Percentiles rank a stretch among this genome's conserved stretches.
Evolutionary conservation across 2,113 vertebrate genomes (phyloP).

Genomic region (Petromus typicus): DNA sequence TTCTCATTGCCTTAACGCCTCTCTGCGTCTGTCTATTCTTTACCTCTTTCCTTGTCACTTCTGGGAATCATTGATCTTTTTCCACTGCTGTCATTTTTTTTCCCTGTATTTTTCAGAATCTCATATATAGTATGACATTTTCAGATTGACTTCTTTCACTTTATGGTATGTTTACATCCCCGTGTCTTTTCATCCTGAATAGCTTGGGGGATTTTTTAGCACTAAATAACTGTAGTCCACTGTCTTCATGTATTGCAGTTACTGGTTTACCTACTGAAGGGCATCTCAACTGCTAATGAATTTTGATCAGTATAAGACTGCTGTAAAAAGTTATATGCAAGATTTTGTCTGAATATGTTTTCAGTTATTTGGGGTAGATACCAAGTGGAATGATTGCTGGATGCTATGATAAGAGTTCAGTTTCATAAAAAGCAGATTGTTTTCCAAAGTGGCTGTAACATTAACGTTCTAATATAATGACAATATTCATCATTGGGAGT

Average conservation of each 20-base stretch:
- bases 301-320: neutral
- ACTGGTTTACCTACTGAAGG: neutral
- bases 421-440: neutral
- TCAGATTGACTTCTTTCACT: neutral
- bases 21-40: neutral
- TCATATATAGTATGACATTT: neutral
- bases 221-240: neutral
- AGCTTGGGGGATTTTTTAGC: neutral
- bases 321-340: neutral
- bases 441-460: neutral
- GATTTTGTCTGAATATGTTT: neutral
- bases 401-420: neutral
- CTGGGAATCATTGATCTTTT: no score
- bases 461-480: neutral
- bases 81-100: neutral
- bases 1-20: neutral
- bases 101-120: neutral
- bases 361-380: neutral
- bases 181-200: no score
- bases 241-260: neutral
- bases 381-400: neutral
- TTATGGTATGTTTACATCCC: neutral
- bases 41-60: neutral
- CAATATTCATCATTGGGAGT: neutral
- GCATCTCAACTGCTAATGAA: neutral